Conservation (phyloP, 1,140 invertebrate species). For the Eulimnadia texana region DNA sequence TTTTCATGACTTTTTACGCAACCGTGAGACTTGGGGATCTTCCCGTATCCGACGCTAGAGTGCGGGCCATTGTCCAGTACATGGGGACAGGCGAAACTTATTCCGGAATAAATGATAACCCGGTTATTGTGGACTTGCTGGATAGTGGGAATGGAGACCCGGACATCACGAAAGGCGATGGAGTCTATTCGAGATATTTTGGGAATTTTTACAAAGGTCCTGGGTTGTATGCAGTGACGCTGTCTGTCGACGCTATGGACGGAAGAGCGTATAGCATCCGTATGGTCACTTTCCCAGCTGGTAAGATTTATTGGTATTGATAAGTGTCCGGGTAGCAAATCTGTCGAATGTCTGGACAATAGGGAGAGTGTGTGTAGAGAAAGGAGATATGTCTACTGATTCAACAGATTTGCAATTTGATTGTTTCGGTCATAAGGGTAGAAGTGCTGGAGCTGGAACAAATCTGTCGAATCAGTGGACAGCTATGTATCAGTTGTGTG, state of each 20-base stretch:
- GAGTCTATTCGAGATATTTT: slow-evolving; percentile 47
- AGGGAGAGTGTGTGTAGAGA: too few species aligned
- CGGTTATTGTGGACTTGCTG: slow-evolving; percentile 34
- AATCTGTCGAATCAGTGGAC: too few species aligned
- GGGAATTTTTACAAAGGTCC: slow-evolving; percentile 30
- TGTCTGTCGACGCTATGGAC: slow-evolving; percentile 19
- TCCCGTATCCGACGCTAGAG: slow-evolving; percentile 35
- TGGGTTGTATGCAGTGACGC: slow-evolving; percentile 30
- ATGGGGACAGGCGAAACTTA: slow-evolving; percentile 30
- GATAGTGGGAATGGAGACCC: slow-evolving; percentile 47
- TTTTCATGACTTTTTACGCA: not conserved
- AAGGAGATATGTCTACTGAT: too few species aligned
- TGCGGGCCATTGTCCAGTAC: slow-evolving; percentile 30
- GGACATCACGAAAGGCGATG: slow-evolving; percentile 46
- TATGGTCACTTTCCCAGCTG: slow-evolving; percentile 24
- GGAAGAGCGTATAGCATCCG: slow-evolving; percentile 26
- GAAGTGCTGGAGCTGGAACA: too few species aligned
- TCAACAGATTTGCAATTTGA: too few species aligned
- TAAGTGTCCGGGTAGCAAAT: too few species aligned
- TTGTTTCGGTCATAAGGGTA: too few species aligned
- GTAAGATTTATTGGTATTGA: too few species aligned
- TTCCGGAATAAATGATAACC: slow-evolving; percentile 27
- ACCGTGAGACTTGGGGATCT: slow-evolving; percentile 36
- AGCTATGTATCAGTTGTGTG: too few species aligned
- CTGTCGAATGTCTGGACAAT: too few species aligned